phyloP scores from a whole-genome alignment of 2,797 vertebrate genomes.

The Sebastes itinus region DNA sequence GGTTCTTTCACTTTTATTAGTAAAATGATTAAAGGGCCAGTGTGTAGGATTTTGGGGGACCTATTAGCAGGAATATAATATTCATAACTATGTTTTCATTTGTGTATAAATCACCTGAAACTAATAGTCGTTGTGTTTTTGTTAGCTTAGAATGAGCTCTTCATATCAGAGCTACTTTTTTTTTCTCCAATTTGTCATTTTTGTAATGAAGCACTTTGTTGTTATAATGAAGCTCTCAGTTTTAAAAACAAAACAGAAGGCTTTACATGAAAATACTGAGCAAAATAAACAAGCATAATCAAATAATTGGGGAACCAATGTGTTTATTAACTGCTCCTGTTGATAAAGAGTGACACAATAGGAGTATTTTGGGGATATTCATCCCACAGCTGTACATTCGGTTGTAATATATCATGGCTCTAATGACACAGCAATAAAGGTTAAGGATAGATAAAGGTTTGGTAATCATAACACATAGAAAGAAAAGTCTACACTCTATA shows the following conservation, averaged over 20 bases:
- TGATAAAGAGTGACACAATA: conserved; percentile 5
- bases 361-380: conserved; percentile 1
- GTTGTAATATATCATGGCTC: conserved; percentile 7
- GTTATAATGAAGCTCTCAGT: neutral
- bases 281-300: neutral
- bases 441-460: neutral
- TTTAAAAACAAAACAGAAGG: neutral
- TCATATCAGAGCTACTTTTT: neutral
- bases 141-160: too few species aligned
- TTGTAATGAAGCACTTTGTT: neutral
- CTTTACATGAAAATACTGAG: neutral
- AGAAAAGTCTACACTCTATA: conserved; percentile 10
- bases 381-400: neutral
- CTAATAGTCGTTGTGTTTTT: too few species aligned
- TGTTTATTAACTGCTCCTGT: conserved; percentile 49
- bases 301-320: neutral
- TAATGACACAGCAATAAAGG: conserved; percentile 30
- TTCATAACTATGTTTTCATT: too few species aligned
- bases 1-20: neutral
- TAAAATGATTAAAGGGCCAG: neutral
- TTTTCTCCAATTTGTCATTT: neutral
- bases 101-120: too few species aligned
- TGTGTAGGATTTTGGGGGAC: too few species aligned
- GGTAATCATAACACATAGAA: neutral
- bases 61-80: too few species aligned